Percentiles rank a stretch among this genome's conserved stretches.
These are phyloP conservation scores for Drosophila leonis DNA, from an alignment of 2,888 invertebrate species.

Conservation along the genomic window DNA sequence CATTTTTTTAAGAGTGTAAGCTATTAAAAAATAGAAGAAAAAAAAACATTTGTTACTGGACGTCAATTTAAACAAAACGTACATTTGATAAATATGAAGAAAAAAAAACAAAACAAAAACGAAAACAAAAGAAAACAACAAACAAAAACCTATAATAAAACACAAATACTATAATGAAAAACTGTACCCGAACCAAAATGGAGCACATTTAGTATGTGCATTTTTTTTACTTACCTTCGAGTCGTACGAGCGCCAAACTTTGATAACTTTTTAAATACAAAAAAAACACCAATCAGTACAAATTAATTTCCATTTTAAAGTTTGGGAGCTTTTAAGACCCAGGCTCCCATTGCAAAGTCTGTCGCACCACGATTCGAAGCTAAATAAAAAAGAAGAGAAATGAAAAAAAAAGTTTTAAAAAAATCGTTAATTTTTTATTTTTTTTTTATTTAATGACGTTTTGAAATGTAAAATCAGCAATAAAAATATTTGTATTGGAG, in stretches of 20 bases:
- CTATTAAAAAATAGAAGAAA: constrained; percentile 28
- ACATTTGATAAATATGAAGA: constrained; percentile 46
- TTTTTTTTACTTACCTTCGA: constrained; percentile 56
- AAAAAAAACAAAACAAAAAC: too few species aligned
- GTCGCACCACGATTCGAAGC: constrained; percentile 44
- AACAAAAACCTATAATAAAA: constrained; percentile 10
- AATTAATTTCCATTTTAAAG: constrained; percentile 79
- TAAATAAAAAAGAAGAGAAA: constrained; percentile 43
- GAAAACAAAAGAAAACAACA: constrained; percentile 33
- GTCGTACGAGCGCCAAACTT: constrained; percentile 35
- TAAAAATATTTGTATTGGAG: constrained; percentile 57
- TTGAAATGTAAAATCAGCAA: constrained; percentile 42
- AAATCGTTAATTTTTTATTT: constrained; percentile 26
- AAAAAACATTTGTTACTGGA: constrained; percentile 70
- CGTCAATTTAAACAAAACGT: constrained; percentile 61
- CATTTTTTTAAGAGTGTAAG: constrained; percentile 82
- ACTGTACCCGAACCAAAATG: constrained; percentile 41
- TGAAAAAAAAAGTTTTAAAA: constrained; percentile 18
- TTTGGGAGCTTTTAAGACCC: constrained; percentile 39
- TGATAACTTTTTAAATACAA: constrained; percentile 52
- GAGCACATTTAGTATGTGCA: constrained; percentile 18
- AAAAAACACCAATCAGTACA: constrained; percentile 71
- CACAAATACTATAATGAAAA: constrained; percentile 17
- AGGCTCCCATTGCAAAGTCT: constrained; percentile 31
- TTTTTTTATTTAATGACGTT: constrained; percentile 42